A percentile compares a stretch with the other conserved stretches of the same genome.
phyloP scores from a whole-genome alignment of 2,113 vertebrate species.

The Brachyistius frenatus region DNA sequence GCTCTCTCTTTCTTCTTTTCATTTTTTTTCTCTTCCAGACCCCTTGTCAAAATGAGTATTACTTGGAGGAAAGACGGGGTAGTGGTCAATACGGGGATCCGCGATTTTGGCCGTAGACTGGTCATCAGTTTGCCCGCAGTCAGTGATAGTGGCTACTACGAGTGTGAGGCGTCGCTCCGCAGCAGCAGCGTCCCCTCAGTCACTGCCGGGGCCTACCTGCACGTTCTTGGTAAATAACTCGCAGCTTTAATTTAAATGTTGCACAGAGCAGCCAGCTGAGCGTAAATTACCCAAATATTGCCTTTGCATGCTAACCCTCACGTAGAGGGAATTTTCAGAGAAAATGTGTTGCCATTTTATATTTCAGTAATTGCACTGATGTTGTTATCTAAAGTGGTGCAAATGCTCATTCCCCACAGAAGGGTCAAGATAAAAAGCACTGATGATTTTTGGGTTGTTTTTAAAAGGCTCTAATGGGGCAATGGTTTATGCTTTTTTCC shows the following conservation, averaged over 20 bases:
- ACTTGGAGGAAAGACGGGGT: constrained; percentile 93
- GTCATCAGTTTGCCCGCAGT: constrained; percentile 89
- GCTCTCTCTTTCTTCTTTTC: constrained; percentile 38
- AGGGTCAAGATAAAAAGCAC: constrained; percentile 21
- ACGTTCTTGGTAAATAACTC: constrained; percentile 86
- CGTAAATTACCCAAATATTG: constrained; percentile 37
- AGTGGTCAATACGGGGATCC: constrained; percentile 87
- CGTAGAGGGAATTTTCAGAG: constrained; percentile 23
- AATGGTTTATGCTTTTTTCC: constrained; percentile 17
- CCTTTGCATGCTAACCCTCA: constrained; percentile 31
- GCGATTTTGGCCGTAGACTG: constrained; percentile 91
- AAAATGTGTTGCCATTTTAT: constrained; percentile 33
- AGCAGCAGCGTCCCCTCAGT: constrained; percentile 91
- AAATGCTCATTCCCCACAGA: constrained; percentile 11
- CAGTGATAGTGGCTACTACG: constrained; percentile 91
- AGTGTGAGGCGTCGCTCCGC: constrained; percentile 92
- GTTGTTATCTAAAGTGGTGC: constrained; percentile 33
- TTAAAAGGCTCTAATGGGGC: constrained; percentile 20
- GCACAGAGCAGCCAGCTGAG: constrained; percentile 26
- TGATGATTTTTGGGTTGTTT: constrained; percentile 5
- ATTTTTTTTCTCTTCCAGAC: constrained; percentile 81
- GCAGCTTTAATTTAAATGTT: constrained; percentile 11
- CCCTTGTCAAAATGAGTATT: constrained; percentile 93
- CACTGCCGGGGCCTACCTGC: constrained; percentile 88
- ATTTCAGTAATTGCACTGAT: constrained; percentile 44